Evolutionary conservation across 2,888 invertebrate genomes (phyloP), one percentile per base, ranked within the genome.

Genomic region (Lordiphosa fenestrarum): DNA sequence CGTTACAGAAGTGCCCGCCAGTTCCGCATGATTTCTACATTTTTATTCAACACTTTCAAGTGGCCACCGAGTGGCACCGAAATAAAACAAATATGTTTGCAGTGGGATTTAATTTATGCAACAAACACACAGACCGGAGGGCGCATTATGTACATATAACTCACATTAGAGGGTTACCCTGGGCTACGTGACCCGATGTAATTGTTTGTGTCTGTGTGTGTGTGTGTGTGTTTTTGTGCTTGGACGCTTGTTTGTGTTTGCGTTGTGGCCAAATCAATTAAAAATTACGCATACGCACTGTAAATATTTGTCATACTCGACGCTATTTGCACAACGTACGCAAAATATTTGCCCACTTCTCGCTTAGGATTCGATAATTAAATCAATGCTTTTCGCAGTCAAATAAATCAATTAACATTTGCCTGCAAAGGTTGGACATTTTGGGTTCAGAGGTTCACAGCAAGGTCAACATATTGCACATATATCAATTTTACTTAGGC

Each of bases 261-360:
- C 65, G 48, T 38, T 73, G 71, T 55, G 74, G 71, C 60, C 77
- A 78, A 85, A 84, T 78, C 85, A 78, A 78, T 78, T 84, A 80
- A 85, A 78, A 78, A 84, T 85, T 73, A 84, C 84, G 82, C 66
- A 78, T 84, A 85, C 85, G 84, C 82, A 76, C 61, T 68, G 86
- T 66, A 70, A 76, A 78, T 76, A 78, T 78, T 78, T 85, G 67
- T 55, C 63, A 61, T 50, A 60, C 66, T 46, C 41, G 56, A 49
- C 56, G 49, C 15, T 69, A 69, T 75, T 77, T 80, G 81, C 55
- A 48, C 57, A 64, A 56, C 40, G 65, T 56, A 42, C 25, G 39
- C 53, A 68, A 80, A 71, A 73, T 74, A 65, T 70, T 84, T 85
- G 68, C 53, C 61, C 63, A 66, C 55, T 73, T 76, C 76, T 66